Base-by-base conservation (phyloP, 2,113 vertebrate species). In the Holacanthus passer region DNA sequence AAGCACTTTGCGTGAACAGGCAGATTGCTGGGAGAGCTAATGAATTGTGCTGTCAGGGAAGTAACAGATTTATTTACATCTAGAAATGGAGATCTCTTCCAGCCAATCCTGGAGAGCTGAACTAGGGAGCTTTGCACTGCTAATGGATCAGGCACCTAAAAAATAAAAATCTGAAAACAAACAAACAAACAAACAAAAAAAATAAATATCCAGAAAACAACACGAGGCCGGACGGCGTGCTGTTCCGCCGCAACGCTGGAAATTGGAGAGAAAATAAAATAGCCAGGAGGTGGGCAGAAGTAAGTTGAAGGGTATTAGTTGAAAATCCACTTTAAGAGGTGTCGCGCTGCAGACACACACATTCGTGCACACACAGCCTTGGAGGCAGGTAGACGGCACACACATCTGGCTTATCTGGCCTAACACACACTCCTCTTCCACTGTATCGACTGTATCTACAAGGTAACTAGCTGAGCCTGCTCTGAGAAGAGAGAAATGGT, bases 21-120 rank as follows among this genome's bases (percentile, higher is more conserved):
- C 90, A 72, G 84, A 89, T 82, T 85, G 89, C 88, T 81, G 88
- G 12, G 52, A 65, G 78, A 82, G 87, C 87, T 91, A 91, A 93
- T 94, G 90, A 93, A 93, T 92, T 92, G 93, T 80, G 86, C 89
- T 92, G 91, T 91, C 92, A 91, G 88, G 88, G 88, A 91, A 89
- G 83, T 76, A 90, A 89, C 91, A 88, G 91, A 92, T 93, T 89
- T 93, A 93, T 94, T 94, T 92, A 90, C 91, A 83, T 92, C 78
- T 52, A 68, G 80, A 86, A 91, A 88, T 77, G 79, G 78, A 88
- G 75, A 78, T 91, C 88, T 87, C 81, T 41, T 58, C 19, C 74
- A 83, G 73, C 72, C 89, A 78, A 74, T 83, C 85, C 78, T 14
- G 24, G 65, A 79, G 79, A 82, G 85, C 86, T 85, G 85, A 84